Evolutionary conservation across 1,140 invertebrate species (phyloP), one percentile per base, ranked within the genome.

Genomic region (Microplitis mediator): DNA sequence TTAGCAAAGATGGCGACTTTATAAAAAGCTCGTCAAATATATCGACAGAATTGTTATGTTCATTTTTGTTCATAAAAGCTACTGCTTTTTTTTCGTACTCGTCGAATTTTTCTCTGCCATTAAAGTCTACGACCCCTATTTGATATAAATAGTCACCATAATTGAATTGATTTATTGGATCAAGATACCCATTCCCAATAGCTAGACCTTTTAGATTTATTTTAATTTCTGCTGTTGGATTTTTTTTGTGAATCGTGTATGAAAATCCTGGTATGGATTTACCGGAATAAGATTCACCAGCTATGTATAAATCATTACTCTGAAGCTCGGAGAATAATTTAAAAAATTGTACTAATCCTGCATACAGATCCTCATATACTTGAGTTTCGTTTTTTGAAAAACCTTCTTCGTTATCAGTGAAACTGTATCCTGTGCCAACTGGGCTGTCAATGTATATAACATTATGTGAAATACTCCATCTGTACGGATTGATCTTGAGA

Each of bases 391-490:
- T 90, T 16, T 81, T 88, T 5, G 90, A 90, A 79, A 91, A 92
- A 4, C 92, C 91, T 64, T 83, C 85, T 3, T 91, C 87, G 56
- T 90, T 80, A 0, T 90, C 88, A 0, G 93, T 93, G 74, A 93
- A 94, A 79, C 93, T 94, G 75, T 90, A 95, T 2, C 93, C 93
- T 16, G 94, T 93, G 2, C 94, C 94, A 54, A 95, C 95, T 4
- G 95, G 95, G 83, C 95, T 96, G 80, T 97, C 95, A 69, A 97
- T 93, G 78, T 94, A 97, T 14, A 97, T 87, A 31, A 97, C 79
- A 79, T 93, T 92, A 77, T 94, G 92, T 4, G 88, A 90, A 13
- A 88, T 85, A 66, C 90, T 92, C 95, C 95, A 97, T 5, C 92
- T 91, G 61, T 91, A 91, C 79, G 92, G 89, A 35, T 93, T 88